Conservation (phyloP, 2,797 vertebrate species). For the Spinus olivaceus region DNA sequence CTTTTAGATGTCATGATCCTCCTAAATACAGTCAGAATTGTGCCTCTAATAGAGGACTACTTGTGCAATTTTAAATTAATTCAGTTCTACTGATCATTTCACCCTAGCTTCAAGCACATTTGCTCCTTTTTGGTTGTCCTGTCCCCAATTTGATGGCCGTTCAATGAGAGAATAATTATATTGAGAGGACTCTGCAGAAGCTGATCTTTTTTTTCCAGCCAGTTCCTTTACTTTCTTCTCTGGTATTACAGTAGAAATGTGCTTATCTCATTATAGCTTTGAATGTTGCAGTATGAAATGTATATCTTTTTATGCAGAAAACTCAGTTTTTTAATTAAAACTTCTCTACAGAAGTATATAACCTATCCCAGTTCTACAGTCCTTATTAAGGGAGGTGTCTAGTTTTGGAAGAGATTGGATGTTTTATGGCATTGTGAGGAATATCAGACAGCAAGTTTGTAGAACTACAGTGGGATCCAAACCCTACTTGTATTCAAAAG, state of each 20-base stretch:
- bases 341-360: neutral
- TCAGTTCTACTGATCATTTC: neutral
- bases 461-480: neutral
- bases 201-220: neutral
- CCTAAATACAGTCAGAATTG: neutral
- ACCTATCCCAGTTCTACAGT: neutral
- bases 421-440: neutral
- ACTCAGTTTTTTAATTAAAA: neutral
- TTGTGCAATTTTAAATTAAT: neutral
- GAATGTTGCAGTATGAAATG: neutral
- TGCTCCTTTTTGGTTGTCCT: neutral
- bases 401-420: neutral
- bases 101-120: neutral
- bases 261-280: neutral
- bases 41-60: neutral
- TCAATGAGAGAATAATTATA: neutral
- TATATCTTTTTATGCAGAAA: neutral
- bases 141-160: neutral
- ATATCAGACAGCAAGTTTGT: neutral
- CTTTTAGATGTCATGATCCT: neutral
- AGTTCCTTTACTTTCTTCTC: neutral
- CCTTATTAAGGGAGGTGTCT: neutral
- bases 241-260: neutral
- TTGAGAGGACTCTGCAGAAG: neutral
- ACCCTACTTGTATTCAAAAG: neutral